phyloP scores from a whole-genome alignment of 2,797 vertebrate genomes.

The Cyclura pinguis region DNA sequence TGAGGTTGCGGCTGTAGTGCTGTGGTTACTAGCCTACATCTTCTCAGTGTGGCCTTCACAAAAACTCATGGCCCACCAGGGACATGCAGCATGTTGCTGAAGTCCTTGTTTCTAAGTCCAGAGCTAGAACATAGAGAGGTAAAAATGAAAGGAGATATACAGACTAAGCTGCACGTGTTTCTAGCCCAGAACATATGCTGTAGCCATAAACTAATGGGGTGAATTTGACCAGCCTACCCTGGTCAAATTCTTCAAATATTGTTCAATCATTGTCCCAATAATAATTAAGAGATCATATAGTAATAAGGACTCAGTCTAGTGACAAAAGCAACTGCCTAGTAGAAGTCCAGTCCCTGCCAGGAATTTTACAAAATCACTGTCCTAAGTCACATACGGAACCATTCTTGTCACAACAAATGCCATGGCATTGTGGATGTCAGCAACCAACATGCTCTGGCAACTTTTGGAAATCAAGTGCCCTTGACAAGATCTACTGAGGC shows the following conservation, averaged over 20 bases:
- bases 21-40: not conserved
- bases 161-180: not conserved
- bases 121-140: not conserved
- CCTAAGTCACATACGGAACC: not conserved
- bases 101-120: not conserved
- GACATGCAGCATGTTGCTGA: not conserved
- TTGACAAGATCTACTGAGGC: not conserved
- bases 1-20: not conserved
- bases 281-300: no score
- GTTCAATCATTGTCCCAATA: no score
- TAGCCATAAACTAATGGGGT: no score
- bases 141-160: not conserved
- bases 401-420: not conserved
- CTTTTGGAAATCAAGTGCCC: no score
- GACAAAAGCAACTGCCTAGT: not conserved
- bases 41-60: not conserved
- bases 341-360: not conserved
- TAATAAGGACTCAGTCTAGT: no score
- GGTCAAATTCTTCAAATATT: no score
- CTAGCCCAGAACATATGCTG: no score
- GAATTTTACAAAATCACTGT: not conserved
- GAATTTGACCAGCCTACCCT: no score
- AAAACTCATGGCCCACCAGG: not conserved
- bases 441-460: no score
- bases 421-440: no score